Conservation (phyloP, 1,140 invertebrate species). For the Bombus picipes region DNA sequence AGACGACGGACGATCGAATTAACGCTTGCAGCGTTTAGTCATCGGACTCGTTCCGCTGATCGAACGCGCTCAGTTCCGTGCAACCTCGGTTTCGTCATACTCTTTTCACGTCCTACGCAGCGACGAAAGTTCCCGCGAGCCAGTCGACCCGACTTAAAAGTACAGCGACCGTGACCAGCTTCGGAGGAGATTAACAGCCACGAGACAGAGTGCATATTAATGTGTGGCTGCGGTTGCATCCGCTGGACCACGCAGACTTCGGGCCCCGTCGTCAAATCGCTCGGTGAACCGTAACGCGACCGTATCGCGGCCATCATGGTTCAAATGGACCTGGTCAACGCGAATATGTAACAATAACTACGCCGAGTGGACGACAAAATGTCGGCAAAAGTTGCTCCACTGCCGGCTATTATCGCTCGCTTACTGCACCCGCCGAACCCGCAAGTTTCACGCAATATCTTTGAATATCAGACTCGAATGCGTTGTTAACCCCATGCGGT, state of each 20-base stretch:
- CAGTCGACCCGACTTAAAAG: not conserved
- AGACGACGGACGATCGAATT: conserved; percentile 2
- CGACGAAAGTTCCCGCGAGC: not conserved
- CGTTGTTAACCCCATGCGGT: too few species aligned
- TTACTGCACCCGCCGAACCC: not conserved
- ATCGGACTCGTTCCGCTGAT: not conserved
- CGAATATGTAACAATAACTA: conserved; percentile 59
- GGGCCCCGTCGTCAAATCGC: conserved; percentile 72
- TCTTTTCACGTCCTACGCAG: not conserved
- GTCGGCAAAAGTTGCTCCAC: conserved; percentile 35
- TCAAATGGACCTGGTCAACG: conserved; percentile 68
- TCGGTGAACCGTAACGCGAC: conserved; percentile 79
- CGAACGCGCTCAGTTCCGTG: not conserved
- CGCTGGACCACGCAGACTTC: conserved; percentile 32
- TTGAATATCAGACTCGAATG: not conserved
- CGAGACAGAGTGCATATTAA: conserved; percentile 60
- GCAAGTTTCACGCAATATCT: not conserved
- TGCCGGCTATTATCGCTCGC: conserved; percentile 17
- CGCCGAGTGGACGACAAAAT: conserved; percentile 39
- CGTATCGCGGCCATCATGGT: conserved; percentile 72
- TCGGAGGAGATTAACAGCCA: conserved; percentile 33
- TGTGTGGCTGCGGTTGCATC: conserved; percentile 63
- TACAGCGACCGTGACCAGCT: conserved; percentile 27
- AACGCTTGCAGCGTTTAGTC: not conserved
- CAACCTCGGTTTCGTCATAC: not conserved